Conservation (phyloP, 2,113 vertebrate genomes). For the Sitta europaea region DNA sequence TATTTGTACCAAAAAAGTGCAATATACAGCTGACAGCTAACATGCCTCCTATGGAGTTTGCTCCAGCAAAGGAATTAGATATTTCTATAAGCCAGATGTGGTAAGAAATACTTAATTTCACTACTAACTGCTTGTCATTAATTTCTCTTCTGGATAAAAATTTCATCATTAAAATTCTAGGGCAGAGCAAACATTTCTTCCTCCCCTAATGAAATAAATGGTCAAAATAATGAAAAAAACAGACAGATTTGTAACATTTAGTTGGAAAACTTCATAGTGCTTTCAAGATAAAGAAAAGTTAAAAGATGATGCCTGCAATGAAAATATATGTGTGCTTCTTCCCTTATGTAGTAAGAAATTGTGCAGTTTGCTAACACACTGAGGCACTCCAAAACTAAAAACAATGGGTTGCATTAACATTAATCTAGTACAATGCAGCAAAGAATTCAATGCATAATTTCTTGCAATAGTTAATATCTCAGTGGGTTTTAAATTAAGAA, state of each 20-base stretch:
- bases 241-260: neutral
- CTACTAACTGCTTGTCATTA: neutral
- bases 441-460: neutral
- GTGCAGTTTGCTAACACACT: neutral
- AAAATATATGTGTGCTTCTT: neutral
- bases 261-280: neutral
- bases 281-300: neutral
- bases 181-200: neutral
- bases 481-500: neutral
- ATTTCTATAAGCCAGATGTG: neutral
- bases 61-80: neutral
- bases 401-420: neutral
- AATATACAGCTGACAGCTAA: neutral
- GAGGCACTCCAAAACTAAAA: neutral
- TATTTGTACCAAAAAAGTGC: neutral
- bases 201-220: neutral
- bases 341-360: neutral
- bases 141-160: neutral
- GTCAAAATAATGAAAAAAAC: neutral
- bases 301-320: neutral
- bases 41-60: neutral
- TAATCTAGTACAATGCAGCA: constrained; percentile 10
- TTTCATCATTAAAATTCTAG: neutral
- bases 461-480: constrained; percentile 14
- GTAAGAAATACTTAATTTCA: neutral